Evolutionary conservation across 2,888 invertebrate genomes (phyloP), one percentile per base, ranked within the genome.

Genomic region (Chymomyza amoena): DNA sequence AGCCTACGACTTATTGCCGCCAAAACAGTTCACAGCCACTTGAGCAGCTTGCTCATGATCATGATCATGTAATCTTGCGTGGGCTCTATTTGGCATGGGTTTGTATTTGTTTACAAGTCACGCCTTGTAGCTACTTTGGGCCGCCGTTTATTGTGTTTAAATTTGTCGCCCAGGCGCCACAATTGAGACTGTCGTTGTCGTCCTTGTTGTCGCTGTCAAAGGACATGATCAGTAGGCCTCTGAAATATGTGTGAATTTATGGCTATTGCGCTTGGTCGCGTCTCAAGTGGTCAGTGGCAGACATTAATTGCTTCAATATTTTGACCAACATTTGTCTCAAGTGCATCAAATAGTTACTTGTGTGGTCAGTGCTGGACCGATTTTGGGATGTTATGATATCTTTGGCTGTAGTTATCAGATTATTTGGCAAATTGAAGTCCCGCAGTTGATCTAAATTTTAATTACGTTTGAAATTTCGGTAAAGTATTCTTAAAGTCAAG

Each of bases 31-130:
- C 20, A 20, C 15, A 57, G 57, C 57, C 57, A 57, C 57, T 57
- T 57, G 57, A 57, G 9, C 15, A 45, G 39, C 32, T 7, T 60
- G 36, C 16, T 66, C 66, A 69, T 74, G n/a, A n/a, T 66, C 66
- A 68, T 73, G 77, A 87, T 87, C 80, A 77, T 78, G 79, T 84
- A 81, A 87, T 32, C 32, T 32, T 9, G 32, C 9, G 32, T 9
- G 32, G 7, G 32, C 7, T 32, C 78, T 74, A 69, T 69, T 16
- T 60, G 25, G 6, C 16, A 51, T n/a, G 36, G 18, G 25, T 73
- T 75, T 87, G 87, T 85, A n/a, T 73, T 75, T 87, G 87, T 85
- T 85, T 85, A 87, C 69, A 85, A 65, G 66, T 80, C 80, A 85
- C 86, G 79, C 85, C 82, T 68, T 25, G 61, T 18, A 52, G 59